Base-by-base conservation (phyloP, 2,113 vertebrate genomes). In the Hirundichthys speculiger region DNA sequence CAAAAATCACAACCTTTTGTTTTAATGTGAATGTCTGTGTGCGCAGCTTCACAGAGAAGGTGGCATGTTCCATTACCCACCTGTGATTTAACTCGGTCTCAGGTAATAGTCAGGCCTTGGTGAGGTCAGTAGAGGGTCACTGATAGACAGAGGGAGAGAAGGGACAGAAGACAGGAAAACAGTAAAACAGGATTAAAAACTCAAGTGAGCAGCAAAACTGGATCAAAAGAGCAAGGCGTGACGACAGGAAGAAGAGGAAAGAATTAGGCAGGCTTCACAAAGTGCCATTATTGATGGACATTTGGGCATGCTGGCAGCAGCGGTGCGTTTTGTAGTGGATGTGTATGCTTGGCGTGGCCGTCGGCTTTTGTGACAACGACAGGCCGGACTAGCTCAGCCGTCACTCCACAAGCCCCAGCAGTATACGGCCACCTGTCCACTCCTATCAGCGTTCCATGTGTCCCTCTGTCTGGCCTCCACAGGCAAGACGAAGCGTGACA, bases 61-160 rank as follows among this genome's bases (percentile, higher is more conserved):
- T 88, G 79, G 72, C 82, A 86, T 88, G 87, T 89, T 86, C 84
- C 84, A 91, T 92, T 90, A 89, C 78, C 68, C 5, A n/a, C 47
- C 79, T 63, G 77, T 89, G 90, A 92, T 91, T 90, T 92, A 91
- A 86, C 75, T 84, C 64, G 60, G 59, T 79, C 80, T 50, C 67
- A 76, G 80, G 82, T 90, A 88, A 91, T 90, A 84, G 83, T 70
- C 74, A 54, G 66, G 59, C 58, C 78, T 34, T n/a, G 41, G 73
- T 70, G 82, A 86, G 86, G 91, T 90, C 89, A 89, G 62, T 53
- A 59, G 51, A 60, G 67, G 79, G 86, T 73, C 79, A 77, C 57
- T 22, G 60, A 48, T 70, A 52, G 69, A 69, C 61, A 79, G 69
- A 52, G 73, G 39, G 77, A 67, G 54, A 19, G 67, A 18, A 11